Percentiles rank a stretch among this genome's conserved stretches.
These are phyloP conservation scores for Ferdinandea cuprea DNA, from an alignment of 2,888 invertebrate genomes.

Conservation along the genomic window DNA sequence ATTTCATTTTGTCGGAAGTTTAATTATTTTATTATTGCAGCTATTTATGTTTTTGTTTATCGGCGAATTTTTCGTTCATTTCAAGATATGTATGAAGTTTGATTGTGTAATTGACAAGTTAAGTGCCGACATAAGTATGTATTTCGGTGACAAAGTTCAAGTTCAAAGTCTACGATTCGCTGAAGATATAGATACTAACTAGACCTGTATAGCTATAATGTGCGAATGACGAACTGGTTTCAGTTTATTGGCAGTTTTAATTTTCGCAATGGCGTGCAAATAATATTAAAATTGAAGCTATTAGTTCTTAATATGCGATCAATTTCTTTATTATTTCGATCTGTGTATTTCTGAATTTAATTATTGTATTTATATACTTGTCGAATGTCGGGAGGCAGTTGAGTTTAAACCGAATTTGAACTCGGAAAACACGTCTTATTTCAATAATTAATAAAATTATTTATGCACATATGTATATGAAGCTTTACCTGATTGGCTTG, in stretches of 20 bases:
- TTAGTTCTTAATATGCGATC: neutral
- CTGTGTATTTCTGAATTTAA: neutral
- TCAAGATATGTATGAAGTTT: constrained; percentile 7
- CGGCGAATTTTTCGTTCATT: neutral
- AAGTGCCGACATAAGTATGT: neutral
- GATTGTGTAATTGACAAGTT: constrained; percentile 3
- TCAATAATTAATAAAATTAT: no score
- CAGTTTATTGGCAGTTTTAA: neutral
- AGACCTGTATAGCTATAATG: neutral
- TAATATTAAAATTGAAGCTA: neutral
- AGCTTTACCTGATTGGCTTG: no score
- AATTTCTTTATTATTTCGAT: no score
- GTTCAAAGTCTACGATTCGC: constrained; percentile 16
- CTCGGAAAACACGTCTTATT: neutral
- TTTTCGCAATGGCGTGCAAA: neutral
- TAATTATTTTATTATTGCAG: constrained; percentile 19
- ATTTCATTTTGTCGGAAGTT: constrained; percentile 22
- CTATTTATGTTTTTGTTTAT: constrained; percentile 11
- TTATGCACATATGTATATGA: no score
- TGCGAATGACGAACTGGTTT: neutral
- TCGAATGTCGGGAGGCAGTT: neutral
- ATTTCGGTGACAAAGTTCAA: constrained; percentile 29
- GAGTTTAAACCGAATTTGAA: neutral
- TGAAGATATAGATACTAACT: neutral
- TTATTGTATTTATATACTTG: neutral